Evolutionary conservation across 2,888 invertebrate species (phyloP), one percentile per base, ranked within the genome.

Genomic region (Phalera bucephala): DNA sequence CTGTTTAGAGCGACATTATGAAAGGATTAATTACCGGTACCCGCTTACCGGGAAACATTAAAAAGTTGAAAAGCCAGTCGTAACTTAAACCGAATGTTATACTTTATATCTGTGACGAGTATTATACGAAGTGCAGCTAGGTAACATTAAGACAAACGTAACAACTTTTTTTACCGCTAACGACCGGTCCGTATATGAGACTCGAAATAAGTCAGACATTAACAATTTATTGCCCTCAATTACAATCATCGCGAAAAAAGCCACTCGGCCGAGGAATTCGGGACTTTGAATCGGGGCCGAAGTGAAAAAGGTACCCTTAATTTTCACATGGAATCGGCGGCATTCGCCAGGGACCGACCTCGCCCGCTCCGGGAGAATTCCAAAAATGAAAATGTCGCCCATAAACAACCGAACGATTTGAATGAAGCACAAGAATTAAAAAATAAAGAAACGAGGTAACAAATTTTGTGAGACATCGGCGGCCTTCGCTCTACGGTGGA

Each of bases 361-460:
- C 52, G 64, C 56, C 51, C 53, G 49, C 56, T 55, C 49, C 55
- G 47, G 47, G 63, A 65, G 86, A 83, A 89, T 89, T 85, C 80
- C 59, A 89, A 88, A 86, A 80, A 87, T 83, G 79, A 88, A 89
- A 89, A 89, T 86, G 85, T 80, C 77, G 79, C 72, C 89, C 79
- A 88, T 89, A 89, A 89, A 89, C 89, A 86, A 87, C 84, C 54
- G 68, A 84, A 79, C 80, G 80, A 88, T 89, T 89, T 87, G 87
- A 87, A 88, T 86, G 85, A 83, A 78, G 73, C 68, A 66, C 65
- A 78, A 73, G 75, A 79, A 80, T 78, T 77, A 77, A 82, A 85
- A 86, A 73, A 80, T 74, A 74, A 80, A 81, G 73, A 68, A 57
- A 53, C 57, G 49, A 68, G 66, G 73, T 78, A 80, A 88, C 86